These are phyloP conservation scores for Micrasema longulum DNA, from an alignment of 1,140 invertebrate genomes.

Conservation along the genomic window DNA sequence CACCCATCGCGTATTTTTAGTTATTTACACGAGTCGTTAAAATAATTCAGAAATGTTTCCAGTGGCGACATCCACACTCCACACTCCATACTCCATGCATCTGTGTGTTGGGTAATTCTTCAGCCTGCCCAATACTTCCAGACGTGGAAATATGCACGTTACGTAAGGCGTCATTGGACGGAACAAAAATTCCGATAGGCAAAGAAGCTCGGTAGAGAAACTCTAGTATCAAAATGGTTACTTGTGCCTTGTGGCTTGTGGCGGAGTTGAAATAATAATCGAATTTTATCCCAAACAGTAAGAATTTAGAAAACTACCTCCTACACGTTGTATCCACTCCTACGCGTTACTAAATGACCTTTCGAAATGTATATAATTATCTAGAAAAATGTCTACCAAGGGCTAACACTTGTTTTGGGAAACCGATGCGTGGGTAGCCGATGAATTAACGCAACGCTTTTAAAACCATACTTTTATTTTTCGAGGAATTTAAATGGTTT, in stretches of 20 bases:
- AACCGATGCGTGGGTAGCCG: neutral
- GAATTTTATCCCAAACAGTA: neutral
- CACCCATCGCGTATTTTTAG: too few relatives aligned
- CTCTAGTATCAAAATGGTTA: neutral
- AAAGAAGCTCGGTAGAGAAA: neutral
- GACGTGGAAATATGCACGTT: slow-evolving; percentile 26
- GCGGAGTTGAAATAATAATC: neutral
- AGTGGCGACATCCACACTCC: slow-evolving; percentile 5
- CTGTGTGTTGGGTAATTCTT: slow-evolving; percentile 3
- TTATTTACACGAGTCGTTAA: neutral
- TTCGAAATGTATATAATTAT: slow-evolving; percentile 11
- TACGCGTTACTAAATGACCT: neutral
- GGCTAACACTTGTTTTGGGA: neutral
- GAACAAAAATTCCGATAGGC: neutral
- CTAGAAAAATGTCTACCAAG: neutral
- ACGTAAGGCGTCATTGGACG: slow-evolving; percentile 21
- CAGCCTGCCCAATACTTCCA: too few relatives aligned
- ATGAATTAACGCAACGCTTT: neutral
- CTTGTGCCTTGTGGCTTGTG: neutral
- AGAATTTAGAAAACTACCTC: slow-evolving; percentile 20
- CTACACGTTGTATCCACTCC: neutral
- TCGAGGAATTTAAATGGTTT: neutral
- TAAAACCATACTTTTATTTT: neutral
- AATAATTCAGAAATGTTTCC: neutral
- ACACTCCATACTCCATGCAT: too few relatives aligned